Base-by-base conservation (phyloP, 2,888 invertebrate species). In the Ceraclea dissimilis region DNA sequence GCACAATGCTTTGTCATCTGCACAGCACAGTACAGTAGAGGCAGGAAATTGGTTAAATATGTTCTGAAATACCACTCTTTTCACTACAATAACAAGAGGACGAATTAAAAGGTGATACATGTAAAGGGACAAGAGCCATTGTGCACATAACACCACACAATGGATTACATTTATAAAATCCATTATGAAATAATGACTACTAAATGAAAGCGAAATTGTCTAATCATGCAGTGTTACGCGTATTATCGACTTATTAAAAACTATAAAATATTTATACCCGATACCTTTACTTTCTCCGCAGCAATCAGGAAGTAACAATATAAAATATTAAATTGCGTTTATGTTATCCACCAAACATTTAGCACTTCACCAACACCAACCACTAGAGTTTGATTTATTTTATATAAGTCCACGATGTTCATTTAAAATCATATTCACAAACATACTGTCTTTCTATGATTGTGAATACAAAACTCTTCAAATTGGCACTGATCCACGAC, bases 401-500 rank as follows among this genome's bases (percentile, higher is more conserved):
- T 26, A 26, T 10, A 26, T 26, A 26, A 26, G 26, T 26, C 26
- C 26, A 26, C 26, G 26, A 26, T 26, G 26, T 26, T 26, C 5
- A 4, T 26, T 26, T 10, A 43, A 43, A 43, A 5, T 43, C 43
- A 43, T 13, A 43, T 5, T 17, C 43, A 43, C 43, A 43, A 4
- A 43, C 43, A 17, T 43, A 43, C 18, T 43, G 18, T 43, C 16
- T 17, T 26, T 10, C 26, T 26, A 10, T 26, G 10, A 26, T 26
- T 6, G 5, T 26, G 26, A 26, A 26, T 26, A 26, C 10, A 26
- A 26, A 26, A 39, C 39, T 13, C 39, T 44, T 58, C 34, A 58
- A 55, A 54, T 70, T 74, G 72, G 73, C 75, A 73, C 67, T 61
- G 69, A 67, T 73, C 72, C 72, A 74, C 71, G 67, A n/a, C n/a